A percentile compares a stretch with the other conserved stretches of the same genome.
Evolutionary conservation across 2,113 vertebrate species (phyloP).

Genomic region (Syngnathus typhle): DNA sequence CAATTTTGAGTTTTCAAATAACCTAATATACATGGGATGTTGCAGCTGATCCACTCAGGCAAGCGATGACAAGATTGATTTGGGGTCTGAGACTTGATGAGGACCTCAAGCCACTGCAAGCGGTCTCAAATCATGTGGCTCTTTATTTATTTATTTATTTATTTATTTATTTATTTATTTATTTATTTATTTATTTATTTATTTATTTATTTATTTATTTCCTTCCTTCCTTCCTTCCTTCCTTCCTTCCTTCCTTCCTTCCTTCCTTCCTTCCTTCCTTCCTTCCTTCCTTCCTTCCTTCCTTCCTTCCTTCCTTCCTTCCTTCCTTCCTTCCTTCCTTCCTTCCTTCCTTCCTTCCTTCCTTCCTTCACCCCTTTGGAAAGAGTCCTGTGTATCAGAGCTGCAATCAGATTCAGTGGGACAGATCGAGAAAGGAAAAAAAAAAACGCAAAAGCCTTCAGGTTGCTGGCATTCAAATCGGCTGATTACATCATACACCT

Average conservation of each 20-base stretch:
- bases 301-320: too few relatives aligned
- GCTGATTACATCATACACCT: slow-evolving; percentile 8
- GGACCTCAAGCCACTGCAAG: not conserved
- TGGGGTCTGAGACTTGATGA: slow-evolving; percentile 6
- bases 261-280: too few relatives aligned
- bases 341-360: too few relatives aligned
- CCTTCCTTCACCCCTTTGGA: not conserved
- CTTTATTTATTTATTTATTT: not conserved
- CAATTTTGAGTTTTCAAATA: not conserved
- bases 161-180: too few relatives aligned
- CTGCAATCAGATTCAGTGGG: not conserved
- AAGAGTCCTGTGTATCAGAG: slow-evolving; percentile 5
- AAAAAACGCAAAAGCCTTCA: slow-evolving; percentile 5
- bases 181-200: not conserved
- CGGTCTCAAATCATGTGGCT: not conserved
- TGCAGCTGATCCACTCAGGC: not conserved
- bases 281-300: too few relatives aligned
- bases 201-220: too few relatives aligned
- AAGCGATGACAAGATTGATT: slow-evolving; percentile 14
- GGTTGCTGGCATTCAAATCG: slow-evolving; percentile 10
- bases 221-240: too few relatives aligned
- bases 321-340: too few relatives aligned
- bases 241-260: too few relatives aligned
- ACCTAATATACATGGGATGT: not conserved
- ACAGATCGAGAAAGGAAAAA: not conserved